These are phyloP conservation scores for Trichoplusia ni DNA, from an alignment of 1,140 invertebrate species.

Conservation along the genomic window DNA sequence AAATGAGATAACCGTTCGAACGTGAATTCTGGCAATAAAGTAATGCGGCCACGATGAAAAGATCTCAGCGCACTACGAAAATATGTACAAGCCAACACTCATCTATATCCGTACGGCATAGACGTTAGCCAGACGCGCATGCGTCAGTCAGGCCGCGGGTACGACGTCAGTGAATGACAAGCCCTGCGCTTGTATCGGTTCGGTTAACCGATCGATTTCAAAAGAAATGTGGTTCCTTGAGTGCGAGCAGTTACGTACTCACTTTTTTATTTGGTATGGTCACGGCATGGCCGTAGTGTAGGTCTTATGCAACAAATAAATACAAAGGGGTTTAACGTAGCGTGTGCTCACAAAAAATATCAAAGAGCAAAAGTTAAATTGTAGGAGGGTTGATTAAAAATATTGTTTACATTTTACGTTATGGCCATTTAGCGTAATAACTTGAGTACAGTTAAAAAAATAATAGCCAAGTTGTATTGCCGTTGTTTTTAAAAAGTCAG, in stretches of 20 bases:
- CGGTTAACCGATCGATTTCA: slow-evolving; percentile 73
- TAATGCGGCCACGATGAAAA: slow-evolving; percentile 69
- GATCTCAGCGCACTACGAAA: slow-evolving; percentile 59
- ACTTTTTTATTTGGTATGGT: slow-evolving; percentile 54
- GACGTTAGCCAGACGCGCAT: slow-evolving; percentile 78
- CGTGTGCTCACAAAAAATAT: background rate
- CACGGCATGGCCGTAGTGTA: slow-evolving; percentile 31
- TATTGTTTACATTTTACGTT: background rate
- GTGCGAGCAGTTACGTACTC: slow-evolving; percentile 39
- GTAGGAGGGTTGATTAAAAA: background rate
- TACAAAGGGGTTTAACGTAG: background rate
- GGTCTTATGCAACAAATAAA: background rate
- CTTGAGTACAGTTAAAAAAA: background rate
- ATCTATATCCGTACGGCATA: slow-evolving; percentile 73
- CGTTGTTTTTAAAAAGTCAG: background rate
- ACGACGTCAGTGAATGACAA: slow-evolving; percentile 79
- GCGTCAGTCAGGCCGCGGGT: slow-evolving; percentile 64
- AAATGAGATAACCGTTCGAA: slow-evolving; percentile 70
- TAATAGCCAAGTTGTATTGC: background rate
- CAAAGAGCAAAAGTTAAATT: background rate
- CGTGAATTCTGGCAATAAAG: slow-evolving; percentile 62
- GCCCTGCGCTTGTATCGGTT: slow-evolving; percentile 69
- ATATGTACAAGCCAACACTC: slow-evolving; percentile 63
- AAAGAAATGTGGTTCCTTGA: slow-evolving; percentile 69
- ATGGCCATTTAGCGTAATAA: slow-evolving; percentile 3